A percentile compares a stretch with the other conserved stretches of the same genome.
These are phyloP conservation scores for Thalassarche chlororhynchos DNA, from an alignment of 2,113 vertebrate genomes.

Conservation along the genomic window DNA sequence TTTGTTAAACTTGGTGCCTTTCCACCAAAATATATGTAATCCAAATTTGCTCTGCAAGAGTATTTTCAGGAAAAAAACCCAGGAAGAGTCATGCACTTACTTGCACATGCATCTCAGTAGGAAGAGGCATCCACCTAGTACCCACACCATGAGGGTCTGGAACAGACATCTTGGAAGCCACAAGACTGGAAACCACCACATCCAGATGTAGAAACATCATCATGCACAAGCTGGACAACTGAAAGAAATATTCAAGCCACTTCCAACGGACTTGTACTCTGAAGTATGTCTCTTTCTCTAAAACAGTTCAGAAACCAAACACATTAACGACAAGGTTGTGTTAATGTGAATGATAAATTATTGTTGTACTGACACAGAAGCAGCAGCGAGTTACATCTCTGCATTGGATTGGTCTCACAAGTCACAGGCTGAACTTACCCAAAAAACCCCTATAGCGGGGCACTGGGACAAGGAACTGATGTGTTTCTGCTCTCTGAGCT, in stretches of 20 bases:
- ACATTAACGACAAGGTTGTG: background rate
- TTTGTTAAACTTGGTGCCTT: background rate
- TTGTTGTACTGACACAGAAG: background rate
- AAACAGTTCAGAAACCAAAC: background rate
- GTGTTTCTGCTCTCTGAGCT: background rate
- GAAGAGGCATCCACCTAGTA: background rate
- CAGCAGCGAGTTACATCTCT: background rate
- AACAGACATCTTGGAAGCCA: background rate
- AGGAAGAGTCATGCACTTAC: background rate
- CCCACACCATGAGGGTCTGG: background rate
- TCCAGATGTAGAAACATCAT: background rate
- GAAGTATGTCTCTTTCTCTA: background rate
- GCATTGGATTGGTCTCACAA: background rate
- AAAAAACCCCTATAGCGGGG: accelerated
- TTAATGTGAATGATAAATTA: background rate
- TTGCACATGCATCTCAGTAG: background rate
- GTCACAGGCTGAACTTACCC: background rate
- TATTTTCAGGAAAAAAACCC: background rate
- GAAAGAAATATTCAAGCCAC: background rate
- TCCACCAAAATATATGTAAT: background rate
- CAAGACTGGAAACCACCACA: background rate
- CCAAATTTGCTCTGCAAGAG: background rate
- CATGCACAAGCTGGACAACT: background rate
- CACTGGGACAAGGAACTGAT: background rate
- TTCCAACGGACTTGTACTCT: background rate